Base-by-base conservation (phyloP, 2,888 invertebrate genomes). In the Ectropis crepuscularia region DNA sequence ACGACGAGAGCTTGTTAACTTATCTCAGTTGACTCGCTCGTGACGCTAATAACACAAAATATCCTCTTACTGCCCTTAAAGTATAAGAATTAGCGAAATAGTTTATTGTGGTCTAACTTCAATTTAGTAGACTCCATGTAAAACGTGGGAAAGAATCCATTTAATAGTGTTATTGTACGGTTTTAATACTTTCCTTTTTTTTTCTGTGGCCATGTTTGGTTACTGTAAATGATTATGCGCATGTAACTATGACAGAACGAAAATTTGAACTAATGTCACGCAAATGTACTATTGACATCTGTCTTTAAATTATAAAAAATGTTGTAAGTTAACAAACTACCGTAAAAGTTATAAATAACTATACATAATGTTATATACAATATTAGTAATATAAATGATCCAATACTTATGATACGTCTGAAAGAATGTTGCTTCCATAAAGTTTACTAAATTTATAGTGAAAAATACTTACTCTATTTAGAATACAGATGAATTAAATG, bases 361-460 rank as follows among this genome's bases (percentile, higher is more conserved):
- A 92, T 90, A 91, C 86, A 89, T 88, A 72, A 89, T 90, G 88
- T 90, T 90, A 90, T 88, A 88, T 88, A 90, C 83, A 83, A 87
- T 84, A 86, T 85, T 88, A 87, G 85, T 80, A 75, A 83, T 87
- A 79, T 86, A 85, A 86, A 81, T 77, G 81, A 75, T 75, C 80
- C 80, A 82, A 85, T 84, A 90, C 85, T 89, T 89, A 90, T 88
- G 88, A 90, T 86, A 86, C 75, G 81, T 88, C 81, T 86, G 76
- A 87, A 84, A 87, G 70, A 86, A 87, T 84, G 86, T 90, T 88
- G 92, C 91, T 92, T 92, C 91, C 92, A 90, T 85, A 85, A 80
- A 83, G 76, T 80, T 81, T 82, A 81, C 77, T 81, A 81, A 78
- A 79, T 74, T 76, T 81, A 83, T 83, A 87, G 78, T 81, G 79